Evolutionary conservation across 2,888 invertebrate species (phyloP), one percentile per base, ranked within the genome.

Genomic region (Magallana nippona): DNA sequence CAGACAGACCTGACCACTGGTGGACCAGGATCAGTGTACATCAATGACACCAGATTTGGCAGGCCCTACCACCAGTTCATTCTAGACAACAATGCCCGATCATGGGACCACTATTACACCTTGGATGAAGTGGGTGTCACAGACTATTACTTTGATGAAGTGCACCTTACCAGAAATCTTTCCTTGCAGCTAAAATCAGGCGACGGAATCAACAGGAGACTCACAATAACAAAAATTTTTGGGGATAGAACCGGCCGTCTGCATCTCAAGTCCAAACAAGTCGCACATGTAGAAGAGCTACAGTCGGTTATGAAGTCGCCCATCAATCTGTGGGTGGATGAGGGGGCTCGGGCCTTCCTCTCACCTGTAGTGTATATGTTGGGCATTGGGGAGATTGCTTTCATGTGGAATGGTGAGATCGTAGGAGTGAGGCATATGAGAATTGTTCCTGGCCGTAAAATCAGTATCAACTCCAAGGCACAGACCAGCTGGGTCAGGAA

Each of bases 391-490:
- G 88, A 91, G 82, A 88, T 90, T 22, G 92, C 92, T 17, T 86
- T 92, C n/a, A 86, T 87, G 60, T 92, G 91, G 91, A 86, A 90
- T 83, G 90, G 91, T 19, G 91, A 91, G 83, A 87, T 91, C 56
- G 87, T 92, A n/a, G 89, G 90, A 57, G 90, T 91, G 0, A 85
- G 88, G 5, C 90, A 91, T 77, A 79, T 92, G 82, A 88, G 91
- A 44, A 91, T 92, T 57, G 89, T 91, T 0, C 91, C 91, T 1
- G 91, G 90, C 10, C 79, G 91, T 27, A 87, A 87, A 3, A 89
- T 90, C 32, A 83, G 71, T 77, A 88, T 92, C n/a, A 89, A 91
- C 11, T 83, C 62, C 27, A 79, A 84, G 13, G 91, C 91, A 0
- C 88, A 88, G 82, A 91, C 91, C 77, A 91, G 91, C 77, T 86